Evolutionary conservation across 2,888 invertebrate genomes (phyloP).

Genomic region (Spilosoma lubricipeda): DNA sequence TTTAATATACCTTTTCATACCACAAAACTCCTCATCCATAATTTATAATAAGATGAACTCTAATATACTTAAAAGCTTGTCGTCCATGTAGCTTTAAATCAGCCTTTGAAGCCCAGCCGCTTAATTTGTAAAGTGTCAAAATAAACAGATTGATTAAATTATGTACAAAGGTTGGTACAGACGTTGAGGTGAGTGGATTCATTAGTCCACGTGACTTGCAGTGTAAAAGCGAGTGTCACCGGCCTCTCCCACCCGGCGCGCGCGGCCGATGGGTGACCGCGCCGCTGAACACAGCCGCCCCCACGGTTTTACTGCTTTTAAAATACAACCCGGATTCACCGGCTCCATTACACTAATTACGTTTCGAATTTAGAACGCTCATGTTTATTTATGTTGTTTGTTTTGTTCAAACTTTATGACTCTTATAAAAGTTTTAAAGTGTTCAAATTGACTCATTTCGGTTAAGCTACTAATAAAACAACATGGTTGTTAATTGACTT

Average conservation of each 20-base stretch:
- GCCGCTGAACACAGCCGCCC: slow-evolving; percentile 43
- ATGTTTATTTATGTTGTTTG: slow-evolving; percentile 61
- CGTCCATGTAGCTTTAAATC: slow-evolving; percentile 49
- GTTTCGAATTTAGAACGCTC: slow-evolving; percentile 64
- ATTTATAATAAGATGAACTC: slow-evolving; percentile 24
- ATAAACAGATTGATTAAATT: slow-evolving; percentile 75
- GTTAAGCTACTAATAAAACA: slow-evolving; percentile 54
- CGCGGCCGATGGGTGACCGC: slow-evolving; percentile 45
- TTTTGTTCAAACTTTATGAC: slow-evolving; percentile 56
- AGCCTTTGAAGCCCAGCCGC: slow-evolving; percentile 55
- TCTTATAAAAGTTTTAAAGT: slow-evolving; percentile 60
- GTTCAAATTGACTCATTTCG: slow-evolving; percentile 59
- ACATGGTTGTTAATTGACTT: slow-evolving; percentile 59
- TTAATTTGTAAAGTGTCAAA: slow-evolving; percentile 72
- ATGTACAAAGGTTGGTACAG: slow-evolving; percentile 66
- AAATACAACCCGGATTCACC: slow-evolving; percentile 64
- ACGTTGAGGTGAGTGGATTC: slow-evolving; percentile 71
- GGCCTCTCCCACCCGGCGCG: slow-evolving; percentile 48
- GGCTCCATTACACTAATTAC: slow-evolving; percentile 78
- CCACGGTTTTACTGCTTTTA: slow-evolving; percentile 60
- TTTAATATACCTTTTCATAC: slow-evolving; percentile 15
- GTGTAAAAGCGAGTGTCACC: slow-evolving; percentile 68
- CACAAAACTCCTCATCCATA: slow-evolving; percentile 5
- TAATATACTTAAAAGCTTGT: slow-evolving; percentile 41
- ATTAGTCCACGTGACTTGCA: slow-evolving; percentile 83